Conservation (phyloP, 2,797 vertebrate genomes). For the Tauraco hartlaubi region DNA sequence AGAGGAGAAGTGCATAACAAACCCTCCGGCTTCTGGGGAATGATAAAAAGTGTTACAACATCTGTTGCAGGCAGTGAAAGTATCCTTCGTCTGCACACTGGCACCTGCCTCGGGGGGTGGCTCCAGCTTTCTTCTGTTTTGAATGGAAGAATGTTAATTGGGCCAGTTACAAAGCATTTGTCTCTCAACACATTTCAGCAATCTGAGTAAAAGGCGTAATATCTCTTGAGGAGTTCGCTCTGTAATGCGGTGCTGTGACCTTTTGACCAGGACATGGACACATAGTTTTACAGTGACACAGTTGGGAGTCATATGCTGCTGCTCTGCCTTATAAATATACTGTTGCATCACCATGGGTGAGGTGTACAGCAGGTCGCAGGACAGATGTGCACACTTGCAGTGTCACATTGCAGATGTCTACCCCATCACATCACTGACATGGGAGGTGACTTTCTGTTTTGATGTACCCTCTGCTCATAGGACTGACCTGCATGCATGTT, state of each 20-base stretch:
- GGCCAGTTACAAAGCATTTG: not conserved
- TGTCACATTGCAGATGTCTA: not conserved
- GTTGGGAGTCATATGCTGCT: not conserved
- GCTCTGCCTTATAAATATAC: not conserved
- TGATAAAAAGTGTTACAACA: slow-evolving; percentile 96
- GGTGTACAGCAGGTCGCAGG: not conserved
- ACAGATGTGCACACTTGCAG: not conserved
- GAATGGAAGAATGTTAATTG: not conserved
- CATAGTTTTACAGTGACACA: not conserved
- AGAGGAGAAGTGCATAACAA: slow-evolving; percentile 95
- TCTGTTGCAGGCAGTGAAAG: slow-evolving; percentile 92
- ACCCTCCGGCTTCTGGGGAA: slow-evolving; percentile 95
- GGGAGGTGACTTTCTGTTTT: not conserved
- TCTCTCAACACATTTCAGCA: not conserved
- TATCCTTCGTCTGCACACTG: slow-evolving; percentile 86
- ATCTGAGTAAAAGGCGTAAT: not conserved
- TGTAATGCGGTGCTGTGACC: not conserved
- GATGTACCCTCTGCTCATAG: not conserved
- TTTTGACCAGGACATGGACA: not conserved
- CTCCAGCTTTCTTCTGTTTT: not conserved
- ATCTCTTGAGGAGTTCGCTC: not conserved
- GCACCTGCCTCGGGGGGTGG: not conserved
- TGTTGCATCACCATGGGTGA: not conserved
- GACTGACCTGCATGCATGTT: not conserved
- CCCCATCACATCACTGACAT: not conserved